Conservation (phyloP, 2,888 invertebrate species). For the Sarcophaga subvicina region DNA sequence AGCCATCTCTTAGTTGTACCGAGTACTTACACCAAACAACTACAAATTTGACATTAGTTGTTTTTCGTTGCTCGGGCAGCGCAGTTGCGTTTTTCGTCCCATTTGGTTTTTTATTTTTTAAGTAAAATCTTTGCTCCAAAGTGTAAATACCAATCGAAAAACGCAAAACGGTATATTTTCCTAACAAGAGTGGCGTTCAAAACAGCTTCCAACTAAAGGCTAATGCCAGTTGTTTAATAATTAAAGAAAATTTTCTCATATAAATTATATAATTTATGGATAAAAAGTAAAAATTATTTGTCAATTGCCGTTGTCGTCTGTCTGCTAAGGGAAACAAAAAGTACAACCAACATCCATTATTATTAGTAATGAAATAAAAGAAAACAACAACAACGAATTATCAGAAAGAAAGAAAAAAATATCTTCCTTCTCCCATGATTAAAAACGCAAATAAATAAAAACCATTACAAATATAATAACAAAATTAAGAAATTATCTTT, state of each 20-base stretch:
- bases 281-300: slow-evolving; percentile 5
- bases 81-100: slow-evolving; percentile 51
- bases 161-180: slow-evolving; percentile 7
- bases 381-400: neutral
- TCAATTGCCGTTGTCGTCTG: neutral
- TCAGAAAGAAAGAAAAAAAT: neutral
- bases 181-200: neutral
- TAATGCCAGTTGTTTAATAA: neutral
- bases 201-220: slow-evolving; percentile 10
- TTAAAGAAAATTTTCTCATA: neutral
- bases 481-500: slow-evolving; percentile 11
- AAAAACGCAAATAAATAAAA: slow-evolving; percentile 7
- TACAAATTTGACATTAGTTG: slow-evolving; percentile 60
- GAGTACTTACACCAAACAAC: slow-evolving; percentile 45
- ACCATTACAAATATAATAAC: neutral
- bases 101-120: neutral
- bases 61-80: slow-evolving; percentile 58
- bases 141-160: slow-evolving; percentile 28
- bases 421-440: neutral
- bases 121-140: neutral
- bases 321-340: neutral
- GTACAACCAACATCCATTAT: neutral
- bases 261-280: neutral
- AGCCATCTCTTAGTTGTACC: neutral
- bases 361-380: neutral